Percentiles rank a stretch among this genome's conserved stretches.
Conservation (phyloP, 2,888 invertebrate species). For the Clusia tigrina region DNA sequence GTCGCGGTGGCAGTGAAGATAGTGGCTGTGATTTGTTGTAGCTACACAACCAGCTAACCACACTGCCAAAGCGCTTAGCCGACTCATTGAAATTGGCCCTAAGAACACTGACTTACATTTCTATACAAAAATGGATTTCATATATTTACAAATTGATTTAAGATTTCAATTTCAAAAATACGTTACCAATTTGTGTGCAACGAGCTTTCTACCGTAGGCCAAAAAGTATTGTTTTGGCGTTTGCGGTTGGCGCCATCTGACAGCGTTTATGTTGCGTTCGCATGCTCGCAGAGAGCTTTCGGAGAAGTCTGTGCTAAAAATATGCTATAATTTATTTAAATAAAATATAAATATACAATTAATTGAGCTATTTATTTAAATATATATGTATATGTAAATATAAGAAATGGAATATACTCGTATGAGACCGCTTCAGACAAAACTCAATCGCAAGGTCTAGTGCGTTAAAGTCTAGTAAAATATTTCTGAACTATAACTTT, state of each 20-base stretch:
- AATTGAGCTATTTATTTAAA: not conserved
- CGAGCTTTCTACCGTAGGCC: not conserved
- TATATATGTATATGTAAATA: not conserved
- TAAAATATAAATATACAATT: not conserved
- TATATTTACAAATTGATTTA: no score
- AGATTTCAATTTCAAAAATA: not conserved
- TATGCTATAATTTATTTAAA: no score
- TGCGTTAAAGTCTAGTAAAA: no score
- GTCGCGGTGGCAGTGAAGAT: constrained; percentile 91
- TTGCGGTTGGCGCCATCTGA: constrained; percentile 43
- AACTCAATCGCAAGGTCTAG: no score
- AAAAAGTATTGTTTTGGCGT: not conserved
- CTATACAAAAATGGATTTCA: no score
- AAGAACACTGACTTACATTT: no score
- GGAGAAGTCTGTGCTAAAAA: not conserved
- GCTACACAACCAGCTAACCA: constrained; percentile 99
- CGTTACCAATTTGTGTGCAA: not conserved
- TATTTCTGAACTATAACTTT: no score
- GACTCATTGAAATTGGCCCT: no score
- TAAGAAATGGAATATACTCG: no score
- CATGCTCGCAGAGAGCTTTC: not conserved
- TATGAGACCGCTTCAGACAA: no score
- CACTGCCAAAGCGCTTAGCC: constrained; percentile 91
- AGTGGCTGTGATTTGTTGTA: constrained; percentile 82
- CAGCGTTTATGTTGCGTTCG: constrained; percentile 24